A percentile compares a stretch with the other conserved stretches of the same genome.
Conservation (phyloP, 2,888 invertebrate species). For the Amphipoea oculea region DNA sequence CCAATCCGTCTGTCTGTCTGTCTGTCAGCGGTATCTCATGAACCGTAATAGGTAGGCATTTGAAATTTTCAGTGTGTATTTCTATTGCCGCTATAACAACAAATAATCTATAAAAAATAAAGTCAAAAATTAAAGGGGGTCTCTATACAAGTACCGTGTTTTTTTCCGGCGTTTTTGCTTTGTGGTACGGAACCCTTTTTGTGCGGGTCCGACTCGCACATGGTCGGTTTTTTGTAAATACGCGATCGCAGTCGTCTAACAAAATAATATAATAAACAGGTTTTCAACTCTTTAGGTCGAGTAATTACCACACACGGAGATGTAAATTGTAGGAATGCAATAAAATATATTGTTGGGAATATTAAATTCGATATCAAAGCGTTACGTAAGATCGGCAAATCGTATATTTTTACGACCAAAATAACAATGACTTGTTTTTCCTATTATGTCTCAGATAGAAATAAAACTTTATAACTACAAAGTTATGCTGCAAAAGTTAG, state of each 20-base stretch:
- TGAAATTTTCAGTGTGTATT: neutral
- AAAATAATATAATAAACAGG: conserved; percentile 49
- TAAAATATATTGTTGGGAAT: conserved; percentile 38
- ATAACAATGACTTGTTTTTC: conserved; percentile 40
- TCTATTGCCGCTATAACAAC: neutral
- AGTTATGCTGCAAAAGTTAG: neutral
- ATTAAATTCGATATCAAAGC: conserved; percentile 25
- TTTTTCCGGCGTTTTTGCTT: neutral
- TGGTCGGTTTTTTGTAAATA: conserved; percentile 29
- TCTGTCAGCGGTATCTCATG: neutral
- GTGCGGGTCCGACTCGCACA: neutral
- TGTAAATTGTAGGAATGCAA: conserved; percentile 45
- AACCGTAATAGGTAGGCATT: neutral
- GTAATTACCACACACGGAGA: conserved; percentile 58
- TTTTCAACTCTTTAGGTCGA: conserved; percentile 26
- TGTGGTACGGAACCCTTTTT: neutral
- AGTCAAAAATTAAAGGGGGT: neutral
- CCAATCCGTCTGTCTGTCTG: neutral
- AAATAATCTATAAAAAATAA: neutral
- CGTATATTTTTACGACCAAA: conserved; percentile 35
- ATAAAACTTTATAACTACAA: neutral
- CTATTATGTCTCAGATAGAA: neutral
- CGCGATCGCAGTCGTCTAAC: conserved; percentile 40
- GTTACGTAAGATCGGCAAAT: conserved; percentile 21
- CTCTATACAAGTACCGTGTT: neutral